A percentile compares a stretch with the other conserved stretches of the same genome.
Conservation (phyloP, 1,140 invertebrate species). For the Penaeus chinensis region DNA sequence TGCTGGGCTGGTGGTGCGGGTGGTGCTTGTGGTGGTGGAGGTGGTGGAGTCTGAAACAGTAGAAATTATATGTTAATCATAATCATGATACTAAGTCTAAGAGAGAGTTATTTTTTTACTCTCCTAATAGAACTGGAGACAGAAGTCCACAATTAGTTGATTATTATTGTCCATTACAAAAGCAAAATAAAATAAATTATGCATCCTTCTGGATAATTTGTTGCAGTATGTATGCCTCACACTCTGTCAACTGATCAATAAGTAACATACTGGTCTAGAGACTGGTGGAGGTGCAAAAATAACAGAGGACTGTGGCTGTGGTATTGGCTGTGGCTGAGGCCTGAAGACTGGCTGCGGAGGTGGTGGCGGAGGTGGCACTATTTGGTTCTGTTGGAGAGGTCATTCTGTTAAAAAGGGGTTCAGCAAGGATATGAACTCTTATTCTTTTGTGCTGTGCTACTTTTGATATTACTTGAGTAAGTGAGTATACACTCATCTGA, state of each 20-base stretch:
- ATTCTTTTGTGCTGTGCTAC: too few relatives aligned
- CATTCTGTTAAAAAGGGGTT: not conserved
- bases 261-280: conserved; percentile 22
- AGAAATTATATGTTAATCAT: not conserved
- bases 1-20: not conserved
- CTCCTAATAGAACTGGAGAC: not conserved
- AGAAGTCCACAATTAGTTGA: not conserved
- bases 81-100: not conserved
- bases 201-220: not conserved
- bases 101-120: not conserved
- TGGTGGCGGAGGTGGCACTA: not conserved
- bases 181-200: not conserved
- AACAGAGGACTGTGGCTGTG: not conserved
- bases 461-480: not conserved
- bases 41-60: not conserved
- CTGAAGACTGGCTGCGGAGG: not conserved
- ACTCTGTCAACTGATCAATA: not conserved
- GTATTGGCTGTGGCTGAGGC: not conserved
- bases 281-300: not conserved
- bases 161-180: not conserved
- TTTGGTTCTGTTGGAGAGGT: conserved; percentile 23
- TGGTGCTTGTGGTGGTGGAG: not conserved
- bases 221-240: not conserved
- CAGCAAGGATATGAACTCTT: not conserved
- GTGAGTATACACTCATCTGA: not conserved